A percentile compares a stretch with the other conserved stretches of the same genome.
Evolutionary conservation across 2,797 vertebrate genomes (phyloP).

Genomic region (Eutrigla gurnardus): DNA sequence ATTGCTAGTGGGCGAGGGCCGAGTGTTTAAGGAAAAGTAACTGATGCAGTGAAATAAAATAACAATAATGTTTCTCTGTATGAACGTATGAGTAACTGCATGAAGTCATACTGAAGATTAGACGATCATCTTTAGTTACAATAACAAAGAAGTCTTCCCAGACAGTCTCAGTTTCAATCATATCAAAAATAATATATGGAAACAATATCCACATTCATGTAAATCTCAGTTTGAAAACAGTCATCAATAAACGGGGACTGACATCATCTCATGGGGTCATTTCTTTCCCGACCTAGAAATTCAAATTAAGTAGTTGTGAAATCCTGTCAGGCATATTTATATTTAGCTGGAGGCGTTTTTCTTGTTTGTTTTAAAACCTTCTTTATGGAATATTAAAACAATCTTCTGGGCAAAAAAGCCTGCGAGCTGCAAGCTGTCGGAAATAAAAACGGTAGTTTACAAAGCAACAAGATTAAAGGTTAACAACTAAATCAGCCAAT

Average conservation of each 20-base stretch:
- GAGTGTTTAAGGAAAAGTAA: no score
- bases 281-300: background rate
- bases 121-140: no score
- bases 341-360: constrained; percentile 4
- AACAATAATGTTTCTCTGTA: no score
- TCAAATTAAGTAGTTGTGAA: background rate
- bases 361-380: no score
- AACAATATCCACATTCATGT: background rate
- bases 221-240: background rate
- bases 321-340: background rate
- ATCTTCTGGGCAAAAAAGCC: constrained; percentile 10
- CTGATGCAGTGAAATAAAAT: no score
- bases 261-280: background rate
- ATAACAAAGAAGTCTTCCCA: no score
- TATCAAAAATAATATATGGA: no score
- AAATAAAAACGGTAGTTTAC: constrained; percentile 9
- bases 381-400: no score
- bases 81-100: no score
- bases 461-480: background rate
- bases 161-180: no score
- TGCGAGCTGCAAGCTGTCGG: background rate
- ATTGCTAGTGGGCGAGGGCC: no score
- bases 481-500: constrained; percentile 18
- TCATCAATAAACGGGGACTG: background rate
- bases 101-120: no score